Evolutionary conservation across 2,113 vertebrate species (phyloP).

Genomic region (Heterotis niloticus): DNA sequence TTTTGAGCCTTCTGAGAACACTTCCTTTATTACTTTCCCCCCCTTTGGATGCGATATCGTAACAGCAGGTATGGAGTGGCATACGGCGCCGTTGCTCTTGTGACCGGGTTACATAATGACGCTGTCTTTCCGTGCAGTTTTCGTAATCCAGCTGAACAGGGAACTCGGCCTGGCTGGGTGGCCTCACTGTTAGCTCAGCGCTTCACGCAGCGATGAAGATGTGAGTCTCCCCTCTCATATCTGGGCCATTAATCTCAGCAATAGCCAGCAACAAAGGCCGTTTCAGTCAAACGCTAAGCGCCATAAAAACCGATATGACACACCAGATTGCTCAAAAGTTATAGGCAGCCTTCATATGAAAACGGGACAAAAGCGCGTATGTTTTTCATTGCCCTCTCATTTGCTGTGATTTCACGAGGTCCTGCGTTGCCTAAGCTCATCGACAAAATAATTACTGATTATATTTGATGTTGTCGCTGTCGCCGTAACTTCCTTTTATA

Average conservation of each 20-base stretch:
- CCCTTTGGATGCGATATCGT: too few relatives aligned
- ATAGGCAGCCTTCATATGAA: background rate
- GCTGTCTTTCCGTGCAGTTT: background rate
- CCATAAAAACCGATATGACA: conserved; percentile 11
- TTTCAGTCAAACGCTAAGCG: background rate
- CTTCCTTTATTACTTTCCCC: background rate
- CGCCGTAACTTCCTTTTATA: background rate
- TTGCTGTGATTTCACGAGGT: conserved; percentile 13
- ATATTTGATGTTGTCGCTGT: conserved; percentile 18
- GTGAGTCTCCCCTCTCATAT: background rate
- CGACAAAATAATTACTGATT: conserved; percentile 13
- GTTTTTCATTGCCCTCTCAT: background rate
- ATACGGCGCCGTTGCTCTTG: too few relatives aligned
- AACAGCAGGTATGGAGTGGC: too few relatives aligned
- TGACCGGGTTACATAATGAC: too few relatives aligned
- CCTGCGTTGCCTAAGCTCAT: background rate
- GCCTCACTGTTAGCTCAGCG: background rate
- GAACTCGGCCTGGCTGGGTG: background rate
- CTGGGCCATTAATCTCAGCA: background rate
- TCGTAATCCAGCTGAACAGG: background rate
- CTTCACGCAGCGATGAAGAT: too few relatives aligned
- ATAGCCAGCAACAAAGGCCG: background rate
- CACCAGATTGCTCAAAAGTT: background rate
- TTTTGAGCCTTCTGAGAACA: background rate
- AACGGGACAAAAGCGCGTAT: background rate